Evolutionary conservation across 1,140 invertebrate genomes (phyloP), one percentile per base, ranked within the genome.

Genomic region (Helicoverpa armigera): DNA sequence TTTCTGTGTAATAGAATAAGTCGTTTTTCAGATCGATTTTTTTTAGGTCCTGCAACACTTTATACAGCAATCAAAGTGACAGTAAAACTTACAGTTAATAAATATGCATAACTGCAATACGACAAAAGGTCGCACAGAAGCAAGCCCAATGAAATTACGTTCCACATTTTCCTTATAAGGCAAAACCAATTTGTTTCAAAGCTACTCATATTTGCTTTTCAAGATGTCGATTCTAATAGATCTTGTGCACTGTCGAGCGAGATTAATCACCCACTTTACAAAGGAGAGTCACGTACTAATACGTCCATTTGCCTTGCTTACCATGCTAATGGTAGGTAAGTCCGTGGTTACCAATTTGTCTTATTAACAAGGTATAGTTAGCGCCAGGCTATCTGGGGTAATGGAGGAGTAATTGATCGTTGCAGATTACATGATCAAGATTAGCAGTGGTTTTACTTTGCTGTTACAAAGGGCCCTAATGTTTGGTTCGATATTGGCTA

Each of bases 311-410:
- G 23, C 12, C 48, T 51, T 54, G 69, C 48, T 72, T 9, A 23
- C 7, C 4, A 12, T 29, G 50, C 48, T 72, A 72, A 72, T 72
- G 50, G 48, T 54, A 72, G 69, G 69, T 10, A 53, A 72, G 18
- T 10, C 16, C 5, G 5, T 31, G 18, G 69, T 53, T 72, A 72
- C 23, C 69, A 29, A 72, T 72, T 72, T 54, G 50, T 72, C 50
- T 53, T 72, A 54, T 72, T 72, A 72, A 72, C 69, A 72, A 72
- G 69, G 18, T 31, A 72, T 72, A 54, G 48, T 72, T 72, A 72
- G 50, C 65, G 65, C 43, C 56, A 11, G 56, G 7, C n/a, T 72
- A 72, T 53, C 18, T 72, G 23, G 69, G 69, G 50, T 72, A 72
- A 72, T 72, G 23, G 69, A 9, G 23, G 50, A 13, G 29, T 72